Evolutionary conservation across 2,888 invertebrate species (phyloP), one percentile per base, ranked within the genome.

Genomic region (Hypselothyrea guttata): DNA sequence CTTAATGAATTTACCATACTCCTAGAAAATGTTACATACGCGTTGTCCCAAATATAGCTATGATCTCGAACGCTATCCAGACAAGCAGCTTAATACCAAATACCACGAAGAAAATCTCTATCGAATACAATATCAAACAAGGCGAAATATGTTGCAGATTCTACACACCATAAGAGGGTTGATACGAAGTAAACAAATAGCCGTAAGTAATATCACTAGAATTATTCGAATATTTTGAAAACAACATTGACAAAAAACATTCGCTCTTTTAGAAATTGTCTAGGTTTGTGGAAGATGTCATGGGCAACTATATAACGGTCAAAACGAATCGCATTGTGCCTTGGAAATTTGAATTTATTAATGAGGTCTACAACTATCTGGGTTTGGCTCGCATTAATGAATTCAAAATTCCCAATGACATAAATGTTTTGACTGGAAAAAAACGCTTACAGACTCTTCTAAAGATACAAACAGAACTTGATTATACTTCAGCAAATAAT

Each of bases 241-340:
- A n/a, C n/a, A n/a, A n/a, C n/a, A n/a, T n/a, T n/a, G n/a, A n/a
- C n/a, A n/a, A n/a, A n/a, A n/a, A n/a, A 22, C 30, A 7, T 11
- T 13, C 2, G 4, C 15, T 2, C 0, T 18, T 53, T 1, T 22
- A 89, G 89, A 86, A 86, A 71, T 69, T 89, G 0, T 62, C 77
- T 0, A 59, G 62, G 5, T 88, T 76, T 45, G 71, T 89, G 4
- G 89, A 88, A 55, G 76, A 83, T 18, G 75, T 86, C 1, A 87
- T 88, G 86, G 87, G 89, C 2, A 79, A 88, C 41, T 89, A 88
- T 65, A 83, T 88, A 0, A 78, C 86, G 4, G 62, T 85, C 4
- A 90, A 90, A 62, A 89, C 89, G 0, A 55, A 78, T 30, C 88
- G 89, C 11, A 76, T 89, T 2, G 88, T 89, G 88, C 89, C 90